These are phyloP conservation scores for Lingula anatina DNA, from an alignment of 2,888 invertebrate genomes.

Conservation along the genomic window DNA sequence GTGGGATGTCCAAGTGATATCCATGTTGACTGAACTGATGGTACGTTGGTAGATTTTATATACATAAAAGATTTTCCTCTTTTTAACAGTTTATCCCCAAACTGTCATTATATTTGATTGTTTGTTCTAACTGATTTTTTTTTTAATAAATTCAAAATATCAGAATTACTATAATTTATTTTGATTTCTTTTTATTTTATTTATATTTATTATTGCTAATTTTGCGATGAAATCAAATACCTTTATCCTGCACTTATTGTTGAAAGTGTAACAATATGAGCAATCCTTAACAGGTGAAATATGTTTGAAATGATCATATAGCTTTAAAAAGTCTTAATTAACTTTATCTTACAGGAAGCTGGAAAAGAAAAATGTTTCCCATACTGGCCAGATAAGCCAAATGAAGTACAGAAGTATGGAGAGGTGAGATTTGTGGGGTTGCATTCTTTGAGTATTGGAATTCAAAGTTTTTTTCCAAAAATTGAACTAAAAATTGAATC, in stretches of 20 bases:
- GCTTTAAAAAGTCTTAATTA: neutral
- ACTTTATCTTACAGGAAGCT: slow-evolving; percentile 37
- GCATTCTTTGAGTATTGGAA: too few species aligned
- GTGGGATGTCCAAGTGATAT: slow-evolving; percentile 75
- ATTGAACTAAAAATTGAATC: too few species aligned
- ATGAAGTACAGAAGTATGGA: slow-evolving; percentile 44
- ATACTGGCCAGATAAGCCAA: slow-evolving; percentile 55
- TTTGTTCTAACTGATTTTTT: too few species aligned
- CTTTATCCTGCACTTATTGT: neutral
- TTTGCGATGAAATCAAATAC: neutral
- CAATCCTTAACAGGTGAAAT: slow-evolving; percentile 5
- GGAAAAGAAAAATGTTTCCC: slow-evolving; percentile 51
- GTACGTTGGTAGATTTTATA: slow-evolving; percentile 35
- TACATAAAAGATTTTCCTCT: too few species aligned
- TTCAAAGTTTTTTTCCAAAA: too few species aligned
- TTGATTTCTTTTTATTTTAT: too few species aligned
- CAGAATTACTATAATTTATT: too few species aligned
- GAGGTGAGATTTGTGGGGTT: slow-evolving; percentile 45
- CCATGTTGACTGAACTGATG: slow-evolving; percentile 64
- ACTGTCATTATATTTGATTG: too few species aligned
- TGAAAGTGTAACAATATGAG: neutral
- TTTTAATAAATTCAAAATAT: too few species aligned
- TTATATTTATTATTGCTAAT: too few species aligned
- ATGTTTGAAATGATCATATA: neutral
- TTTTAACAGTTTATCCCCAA: too few species aligned